Evolutionary conservation across 2,113 vertebrate species (phyloP), one percentile per base, ranked within the genome.

Genomic region (Dasyprocta punctata): DNA sequence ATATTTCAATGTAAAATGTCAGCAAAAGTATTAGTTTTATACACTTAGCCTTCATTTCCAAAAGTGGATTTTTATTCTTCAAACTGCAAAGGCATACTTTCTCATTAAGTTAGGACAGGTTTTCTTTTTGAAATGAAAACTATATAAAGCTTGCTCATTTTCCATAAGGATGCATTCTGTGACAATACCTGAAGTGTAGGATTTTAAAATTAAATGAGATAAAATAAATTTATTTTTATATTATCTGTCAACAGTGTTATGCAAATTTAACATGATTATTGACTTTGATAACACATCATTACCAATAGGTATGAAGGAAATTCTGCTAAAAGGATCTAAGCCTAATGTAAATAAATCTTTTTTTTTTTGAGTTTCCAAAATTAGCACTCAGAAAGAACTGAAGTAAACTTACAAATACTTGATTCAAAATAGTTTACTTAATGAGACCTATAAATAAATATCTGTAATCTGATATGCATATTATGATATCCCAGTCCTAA

Each of bases 181-280:
- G n/a, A 73, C 47, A 36, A 92, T 86, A 88, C 71, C n/a, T 69
- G 41, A 94, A 56, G 17, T 60, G 44, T 5, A 92, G 44, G 12
- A 89, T 86, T 92, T 97, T 80, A 63, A 87, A 91, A 86, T 94
- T 92, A 93, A 97, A 75, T 95, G 89, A 93, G 60, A 60, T 63
- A 52, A 95, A 97, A 47, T 69, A 86, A 81, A 36, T 92, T 71
- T 96, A 92, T 93, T 95, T 97, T 97, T 94, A 52, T 96, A 77
- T 78, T 87, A 71, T 24, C 8, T 95, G 44, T 92, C 33, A 96
- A 49, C 52, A 93, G 65, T 93, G 17, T 91, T 93, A 56, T 71
- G 24, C 95, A 86, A 82, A 63, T 87, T 89, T 95, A 84, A 92
- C 20, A 58, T 77, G 33, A 61, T 92, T 87, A 54, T 71, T 95